phyloP scores from a whole-genome alignment of 2,113 vertebrate species.

The Anthoscopus minutus region DNA sequence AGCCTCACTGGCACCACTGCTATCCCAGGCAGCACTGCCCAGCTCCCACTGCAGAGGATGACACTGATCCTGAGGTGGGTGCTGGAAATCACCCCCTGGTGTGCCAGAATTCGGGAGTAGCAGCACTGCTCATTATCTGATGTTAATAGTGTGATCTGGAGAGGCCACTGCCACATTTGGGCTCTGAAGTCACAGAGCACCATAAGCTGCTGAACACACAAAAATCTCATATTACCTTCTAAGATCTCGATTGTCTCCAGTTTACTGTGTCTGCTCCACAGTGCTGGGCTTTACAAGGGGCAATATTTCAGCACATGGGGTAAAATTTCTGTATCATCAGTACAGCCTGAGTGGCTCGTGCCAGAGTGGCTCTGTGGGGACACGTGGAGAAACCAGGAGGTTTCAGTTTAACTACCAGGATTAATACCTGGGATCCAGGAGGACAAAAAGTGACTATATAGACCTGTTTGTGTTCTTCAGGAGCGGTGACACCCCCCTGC shows the following conservation, averaged over 20 bases:
- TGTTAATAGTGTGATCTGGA: not conserved
- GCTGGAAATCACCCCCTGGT: not conserved
- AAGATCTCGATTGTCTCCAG: not conserved
- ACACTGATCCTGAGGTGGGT: not conserved
- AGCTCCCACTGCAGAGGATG: not conserved
- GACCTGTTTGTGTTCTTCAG: not conserved
- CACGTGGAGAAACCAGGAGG: not conserved
- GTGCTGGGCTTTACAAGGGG: not conserved
- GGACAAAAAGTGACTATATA: not conserved
- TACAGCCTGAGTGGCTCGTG: not conserved
- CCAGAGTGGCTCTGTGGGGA: not conserved
- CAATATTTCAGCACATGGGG: not conserved
- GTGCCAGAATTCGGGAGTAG: not conserved
- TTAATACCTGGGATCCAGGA: not conserved
- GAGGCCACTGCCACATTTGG: not conserved
- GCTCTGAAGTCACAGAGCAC: not conserved
- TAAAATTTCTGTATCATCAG: not conserved
- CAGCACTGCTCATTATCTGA: not conserved
- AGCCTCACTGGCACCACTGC: not conserved
- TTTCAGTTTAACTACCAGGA: not conserved
- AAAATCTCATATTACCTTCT: not conserved
- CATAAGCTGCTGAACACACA: not conserved
- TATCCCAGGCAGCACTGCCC: not conserved
- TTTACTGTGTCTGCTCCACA: conserved; percentile 17
- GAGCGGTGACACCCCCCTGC: not conserved